Conservation (phyloP, 2,113 vertebrate species). For the Acanthochromis polyacanthus region DNA sequence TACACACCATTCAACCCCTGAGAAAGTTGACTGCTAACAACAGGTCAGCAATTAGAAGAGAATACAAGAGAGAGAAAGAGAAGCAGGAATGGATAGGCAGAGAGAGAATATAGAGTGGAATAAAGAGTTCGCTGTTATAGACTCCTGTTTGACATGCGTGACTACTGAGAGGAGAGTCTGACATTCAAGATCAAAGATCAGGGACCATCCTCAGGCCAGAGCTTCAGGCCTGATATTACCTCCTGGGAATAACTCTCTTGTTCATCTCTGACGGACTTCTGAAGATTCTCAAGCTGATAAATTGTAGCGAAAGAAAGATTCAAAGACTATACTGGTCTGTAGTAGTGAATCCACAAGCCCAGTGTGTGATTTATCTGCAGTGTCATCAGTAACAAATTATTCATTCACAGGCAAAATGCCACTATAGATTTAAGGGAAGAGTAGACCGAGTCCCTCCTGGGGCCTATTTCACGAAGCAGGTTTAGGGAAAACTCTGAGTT, state of each 20-base stretch:
- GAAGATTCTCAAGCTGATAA: slow-evolving; percentile 29
- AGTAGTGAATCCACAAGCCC: not conserved
- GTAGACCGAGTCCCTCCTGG: no score
- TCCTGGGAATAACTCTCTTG: slow-evolving; percentile 1
- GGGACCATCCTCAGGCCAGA: slow-evolving; percentile 23
- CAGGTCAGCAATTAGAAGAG: not conserved
- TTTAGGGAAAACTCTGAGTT: no score
- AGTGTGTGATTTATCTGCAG: not conserved
- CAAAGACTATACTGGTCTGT: not conserved
- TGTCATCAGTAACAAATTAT: not conserved
- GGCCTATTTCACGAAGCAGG: no score
- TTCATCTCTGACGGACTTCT: slow-evolving; percentile 8
- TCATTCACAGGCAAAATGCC: no score
- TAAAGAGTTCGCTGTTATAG: slow-evolving; percentile 2
- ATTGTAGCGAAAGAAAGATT: not conserved
- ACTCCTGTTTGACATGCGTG: slow-evolving; percentile 45
- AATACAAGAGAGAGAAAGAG: not conserved
- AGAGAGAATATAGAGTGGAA: not conserved
- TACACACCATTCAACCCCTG: slow-evolving; percentile 13
- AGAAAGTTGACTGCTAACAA: slow-evolving; percentile 27
- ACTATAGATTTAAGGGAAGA: no score
- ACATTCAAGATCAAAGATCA: slow-evolving; percentile 35
- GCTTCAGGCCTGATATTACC: slow-evolving; percentile 44
- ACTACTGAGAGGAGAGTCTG: slow-evolving; percentile 29
- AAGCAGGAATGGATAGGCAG: not conserved